These are phyloP conservation scores for Agonopterix alstromeriana DNA, from an alignment of 2,888 invertebrate species.

Conservation along the genomic window DNA sequence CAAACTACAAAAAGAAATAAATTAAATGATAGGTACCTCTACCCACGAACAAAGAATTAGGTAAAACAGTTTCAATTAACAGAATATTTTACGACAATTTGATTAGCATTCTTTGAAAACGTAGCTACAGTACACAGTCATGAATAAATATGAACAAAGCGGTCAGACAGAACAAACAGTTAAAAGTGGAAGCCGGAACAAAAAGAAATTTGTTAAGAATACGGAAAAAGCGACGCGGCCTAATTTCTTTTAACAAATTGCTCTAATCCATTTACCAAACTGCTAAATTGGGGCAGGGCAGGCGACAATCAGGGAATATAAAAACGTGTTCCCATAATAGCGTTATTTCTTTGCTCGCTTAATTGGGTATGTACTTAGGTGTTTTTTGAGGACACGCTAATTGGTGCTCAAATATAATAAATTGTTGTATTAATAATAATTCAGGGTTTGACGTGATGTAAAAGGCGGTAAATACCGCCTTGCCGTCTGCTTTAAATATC, in stretches of 20 bases:
- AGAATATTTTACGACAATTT: conserved; percentile 6
- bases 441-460: too few species aligned
- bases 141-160: conserved; percentile 32
- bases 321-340: conserved; percentile 14
- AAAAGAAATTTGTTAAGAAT: conserved; percentile 29
- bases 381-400: conserved; percentile 4
- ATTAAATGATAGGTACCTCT: too few species aligned
- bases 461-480: too few species aligned
- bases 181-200: conserved; percentile 24
- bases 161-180: conserved; percentile 8
- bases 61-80: conserved; percentile 4
- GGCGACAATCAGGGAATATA: conserved; percentile 32
- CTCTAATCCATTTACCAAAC: conserved; percentile 49
- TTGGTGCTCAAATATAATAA: too few species aligned
- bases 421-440: too few species aligned
- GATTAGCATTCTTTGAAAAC: conserved; percentile 5
- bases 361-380: conserved; percentile 11
- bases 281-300: conserved; percentile 30
- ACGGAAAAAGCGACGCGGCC: conserved; percentile 23
- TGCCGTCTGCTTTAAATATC: too few species aligned
- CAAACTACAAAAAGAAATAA: too few species aligned
- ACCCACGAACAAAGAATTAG: not conserved
- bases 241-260: conserved; percentile 50
- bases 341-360: conserved; percentile 17
- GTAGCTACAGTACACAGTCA: conserved; percentile 11